Conservation (phyloP, 2,888 invertebrate genomes). For the Tuberolachnus salignus region DNA sequence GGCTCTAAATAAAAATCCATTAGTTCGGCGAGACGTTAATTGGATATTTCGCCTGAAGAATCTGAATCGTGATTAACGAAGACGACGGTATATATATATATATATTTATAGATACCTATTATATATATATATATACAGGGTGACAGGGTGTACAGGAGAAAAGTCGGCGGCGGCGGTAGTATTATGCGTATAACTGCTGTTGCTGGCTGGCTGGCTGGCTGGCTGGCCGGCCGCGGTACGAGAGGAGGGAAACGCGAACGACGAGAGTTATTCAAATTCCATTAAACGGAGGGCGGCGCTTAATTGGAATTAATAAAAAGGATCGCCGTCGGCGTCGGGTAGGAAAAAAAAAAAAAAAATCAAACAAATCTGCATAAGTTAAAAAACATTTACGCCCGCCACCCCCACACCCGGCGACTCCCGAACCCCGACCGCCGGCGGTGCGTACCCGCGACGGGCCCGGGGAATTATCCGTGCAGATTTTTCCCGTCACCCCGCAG, state of each 20-base stretch:
- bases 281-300: slow-evolving; percentile 50
- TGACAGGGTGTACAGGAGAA: neutral
- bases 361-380: slow-evolving; percentile 54
- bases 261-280: slow-evolving; percentile 56
- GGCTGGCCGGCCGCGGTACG: slow-evolving; percentile 12
- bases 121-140: neutral
- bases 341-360: slow-evolving; percentile 34
- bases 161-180: slow-evolving; percentile 23
- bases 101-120: neutral
- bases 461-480: slow-evolving; percentile 42
- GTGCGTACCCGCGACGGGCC: neutral
- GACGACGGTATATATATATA: slow-evolving; percentile 12
- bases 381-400: slow-evolving; percentile 52
- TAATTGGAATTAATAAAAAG: slow-evolving; percentile 55
- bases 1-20: slow-evolving; percentile 55
- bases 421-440: no score
- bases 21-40: slow-evolving; percentile 55
- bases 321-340: slow-evolving; percentile 38
- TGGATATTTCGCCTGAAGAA: slow-evolving; percentile 56
- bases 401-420: no score
- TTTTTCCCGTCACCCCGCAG: slow-evolving; percentile 41
- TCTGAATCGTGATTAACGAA: slow-evolving; percentile 56
- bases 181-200: neutral
- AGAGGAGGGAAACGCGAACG: slow-evolving; percentile 15
- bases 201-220: no score